Evolutionary conservation across 1,140 invertebrate species (phyloP).

Genomic region (Tetramorium alpestre): DNA sequence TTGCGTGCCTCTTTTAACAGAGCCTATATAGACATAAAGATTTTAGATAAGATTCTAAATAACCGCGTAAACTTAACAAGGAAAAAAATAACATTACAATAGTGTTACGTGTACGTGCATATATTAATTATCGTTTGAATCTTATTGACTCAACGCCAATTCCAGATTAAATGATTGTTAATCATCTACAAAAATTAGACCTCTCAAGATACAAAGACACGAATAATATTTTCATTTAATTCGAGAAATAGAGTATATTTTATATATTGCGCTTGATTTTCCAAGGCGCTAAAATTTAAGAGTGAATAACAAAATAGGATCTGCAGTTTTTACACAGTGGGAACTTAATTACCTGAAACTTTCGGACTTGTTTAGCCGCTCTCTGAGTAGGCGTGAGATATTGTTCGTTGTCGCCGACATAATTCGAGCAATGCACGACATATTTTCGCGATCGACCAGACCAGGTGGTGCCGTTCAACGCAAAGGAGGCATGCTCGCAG

Average conservation of each 20-base stretch:
- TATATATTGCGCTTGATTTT: neutral
- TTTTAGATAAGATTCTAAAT: neutral
- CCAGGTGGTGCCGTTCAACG: constrained; percentile 93
- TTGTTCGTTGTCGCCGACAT: constrained; percentile 90
- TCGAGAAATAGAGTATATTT: neutral
- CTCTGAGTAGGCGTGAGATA: constrained; percentile 95
- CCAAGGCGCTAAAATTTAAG: neutral
- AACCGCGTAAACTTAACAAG: neutral
- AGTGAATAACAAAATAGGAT: neutral
- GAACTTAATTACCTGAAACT: constrained; percentile 84
- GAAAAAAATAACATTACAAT: neutral
- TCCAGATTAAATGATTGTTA: neutral
- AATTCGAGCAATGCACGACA: constrained; percentile 93
- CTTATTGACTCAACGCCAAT: neutral
- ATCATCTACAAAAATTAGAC: neutral
- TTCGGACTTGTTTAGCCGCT: constrained; percentile 91
- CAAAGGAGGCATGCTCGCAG: constrained; percentile 92
- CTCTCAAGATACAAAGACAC: neutral
- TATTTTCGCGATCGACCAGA: constrained; percentile 88
- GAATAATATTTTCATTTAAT: neutral
- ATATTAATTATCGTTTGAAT: neutral
- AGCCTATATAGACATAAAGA: constrained; percentile 83
- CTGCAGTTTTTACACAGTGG: neutral
- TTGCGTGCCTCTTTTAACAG: constrained; percentile 90
- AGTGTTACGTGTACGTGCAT: neutral